Base-by-base conservation (phyloP, 2,888 invertebrate species). In the Mimumesa dahlbomi region DNA sequence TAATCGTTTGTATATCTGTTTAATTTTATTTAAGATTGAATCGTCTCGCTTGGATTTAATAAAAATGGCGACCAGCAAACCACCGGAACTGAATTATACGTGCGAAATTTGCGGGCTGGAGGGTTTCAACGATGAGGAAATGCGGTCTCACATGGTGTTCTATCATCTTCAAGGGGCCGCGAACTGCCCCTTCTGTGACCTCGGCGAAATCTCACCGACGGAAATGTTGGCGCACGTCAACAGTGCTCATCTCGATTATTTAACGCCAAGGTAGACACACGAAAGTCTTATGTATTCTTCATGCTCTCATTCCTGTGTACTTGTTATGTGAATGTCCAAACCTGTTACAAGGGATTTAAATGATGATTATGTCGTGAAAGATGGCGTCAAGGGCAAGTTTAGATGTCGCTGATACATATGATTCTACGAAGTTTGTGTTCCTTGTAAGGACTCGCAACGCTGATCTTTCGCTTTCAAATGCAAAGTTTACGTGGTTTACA, bases 91-190 rank as follows among this genome's bases (percentile, higher is more conserved):
- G 82, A 91, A 89, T 83, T 92, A 93, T 88, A 93, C 94, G 57
- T 96, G 96, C 90, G 95, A 96, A 90, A 94, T 96, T 73, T 96
- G 96, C 88, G 96, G 96, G n/a, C 92, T 94, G 74, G 95, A 95
- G 82, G 95, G 95, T 16, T 91, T 96, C 68, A 93, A 93, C 65
- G 95, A 95, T 86, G 95, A 95, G 71, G 93, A 94, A 77, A 94
- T 96, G 93, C 91, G 95, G 70, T 91, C 93, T 16, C 96, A 96
- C 88, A 95, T 95, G 67, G 91, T 94, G 58, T 92, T 94, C 45
- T 94, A 93, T 78, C 96, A 96, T 87, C 93, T 96, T 7, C 94
- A 95, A 70, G 95, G 95, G 0, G 93, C 94, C 72, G 93, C 94
- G 7, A 93, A 94, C 50, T 96, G 96, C 84, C 96, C 96, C 0